phyloP scores from a whole-genome alignment of 2,113 vertebrate genomes.

The Oreochromis spilurus region DNA sequence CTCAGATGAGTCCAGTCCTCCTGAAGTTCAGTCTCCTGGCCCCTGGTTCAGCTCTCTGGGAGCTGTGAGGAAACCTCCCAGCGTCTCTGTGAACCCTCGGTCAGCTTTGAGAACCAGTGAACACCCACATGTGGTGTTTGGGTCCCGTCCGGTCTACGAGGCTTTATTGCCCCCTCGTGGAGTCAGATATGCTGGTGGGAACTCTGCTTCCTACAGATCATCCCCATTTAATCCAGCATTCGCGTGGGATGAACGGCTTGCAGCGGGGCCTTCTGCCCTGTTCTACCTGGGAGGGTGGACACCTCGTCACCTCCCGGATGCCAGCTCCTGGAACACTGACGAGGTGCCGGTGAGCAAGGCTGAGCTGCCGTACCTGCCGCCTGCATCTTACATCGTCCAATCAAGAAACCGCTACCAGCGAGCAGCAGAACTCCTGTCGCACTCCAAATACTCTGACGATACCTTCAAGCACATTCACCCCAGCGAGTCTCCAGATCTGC shows the following conservation, averaged over 20 bases:
- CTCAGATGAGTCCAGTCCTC: background rate
- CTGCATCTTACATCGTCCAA: background rate
- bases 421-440: background rate
- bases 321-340: background rate
- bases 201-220: background rate
- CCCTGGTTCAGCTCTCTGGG: background rate
- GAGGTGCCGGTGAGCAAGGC: background rate
- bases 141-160: background rate
- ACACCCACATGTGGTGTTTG: background rate
- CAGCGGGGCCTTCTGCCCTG: background rate
- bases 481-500: background rate
- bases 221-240: background rate
- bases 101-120: background rate
- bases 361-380: background rate
- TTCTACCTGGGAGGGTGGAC: background rate
- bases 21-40: background rate
- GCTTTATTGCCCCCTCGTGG: background rate
- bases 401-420: background rate
- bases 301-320: background rate
- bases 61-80: background rate
- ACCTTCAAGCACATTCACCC: background rate
- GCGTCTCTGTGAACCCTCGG: background rate
- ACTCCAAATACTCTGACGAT: background rate
- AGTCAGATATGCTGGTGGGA: background rate
- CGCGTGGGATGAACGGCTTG: rapidly evolving